These are phyloP conservation scores for Lagopus muta DNA, from an alignment of 2,113 vertebrate species.

Conservation along the genomic window DNA sequence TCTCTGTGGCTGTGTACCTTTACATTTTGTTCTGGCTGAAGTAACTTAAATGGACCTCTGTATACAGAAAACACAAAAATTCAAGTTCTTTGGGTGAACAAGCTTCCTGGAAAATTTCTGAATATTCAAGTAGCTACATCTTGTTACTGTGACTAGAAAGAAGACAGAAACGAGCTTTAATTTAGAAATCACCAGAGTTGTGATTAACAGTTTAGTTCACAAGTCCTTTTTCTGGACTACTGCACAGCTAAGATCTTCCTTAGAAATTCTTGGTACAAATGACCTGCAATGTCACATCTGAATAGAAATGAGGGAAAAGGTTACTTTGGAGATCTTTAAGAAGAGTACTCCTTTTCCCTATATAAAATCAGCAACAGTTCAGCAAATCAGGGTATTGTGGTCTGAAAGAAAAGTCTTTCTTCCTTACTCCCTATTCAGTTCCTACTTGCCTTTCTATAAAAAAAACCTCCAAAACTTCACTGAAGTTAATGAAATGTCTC, in stretches of 20 bases:
- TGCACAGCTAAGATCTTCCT: neutral
- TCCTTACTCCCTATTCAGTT: neutral
- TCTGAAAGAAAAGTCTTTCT: conserved; percentile 5
- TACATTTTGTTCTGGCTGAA: neutral
- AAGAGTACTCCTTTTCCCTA: neutral
- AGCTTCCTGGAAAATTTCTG: neutral
- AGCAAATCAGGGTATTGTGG: neutral
- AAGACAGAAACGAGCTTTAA: neutral
- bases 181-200: neutral
- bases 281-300: neutral
- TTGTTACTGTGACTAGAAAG: neutral
- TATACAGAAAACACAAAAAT: neutral
- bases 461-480: conserved; percentile 29
- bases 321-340: neutral
- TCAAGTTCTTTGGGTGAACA: neutral
- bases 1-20: neutral
- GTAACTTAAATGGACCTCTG: neutral
- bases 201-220: neutral
- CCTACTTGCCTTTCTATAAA: neutral
- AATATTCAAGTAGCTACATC: neutral
- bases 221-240: neutral
- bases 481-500: conserved; percentile 68
- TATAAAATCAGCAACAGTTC: conserved; percentile 5
- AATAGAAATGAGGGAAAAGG: conserved; percentile 1
- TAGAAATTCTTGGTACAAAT: neutral